A percentile compares a stretch with the other conserved stretches of the same genome.
Conservation (phyloP, 2,113 vertebrate genomes). For the Mustelus asterias region DNA sequence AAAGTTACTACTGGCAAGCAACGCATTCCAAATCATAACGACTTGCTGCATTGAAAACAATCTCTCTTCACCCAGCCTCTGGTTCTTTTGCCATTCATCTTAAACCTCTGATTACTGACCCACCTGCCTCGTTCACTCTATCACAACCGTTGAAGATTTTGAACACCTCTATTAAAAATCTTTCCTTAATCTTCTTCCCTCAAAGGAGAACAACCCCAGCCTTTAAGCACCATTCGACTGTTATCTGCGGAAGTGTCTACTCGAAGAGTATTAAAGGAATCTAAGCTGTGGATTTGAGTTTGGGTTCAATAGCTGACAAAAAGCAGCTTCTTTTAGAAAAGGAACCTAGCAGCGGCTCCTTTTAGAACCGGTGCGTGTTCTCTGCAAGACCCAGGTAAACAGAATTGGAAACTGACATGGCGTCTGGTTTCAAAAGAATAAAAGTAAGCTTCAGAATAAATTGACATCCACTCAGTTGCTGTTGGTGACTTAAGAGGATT, state of each 20-base stretch:
- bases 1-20: too few relatives aligned
- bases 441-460: neutral
- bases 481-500: neutral
- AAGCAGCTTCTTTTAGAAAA: neutral
- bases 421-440: neutral
- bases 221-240: neutral
- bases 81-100: neutral
- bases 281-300: neutral
- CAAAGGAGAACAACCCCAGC: neutral
- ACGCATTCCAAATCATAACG: neutral
- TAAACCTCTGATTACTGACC: neutral
- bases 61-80: neutral
- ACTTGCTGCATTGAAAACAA: neutral
- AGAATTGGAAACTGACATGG: neutral
- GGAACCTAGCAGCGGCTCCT: neutral
- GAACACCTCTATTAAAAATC: neutral
- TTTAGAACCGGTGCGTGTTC: neutral
- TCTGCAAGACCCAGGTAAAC: neutral
- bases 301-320: neutral
- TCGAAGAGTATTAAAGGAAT: neutral
- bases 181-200: neutral
- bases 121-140: neutral
- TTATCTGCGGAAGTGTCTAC: neutral
- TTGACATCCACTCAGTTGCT: neutral
- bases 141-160: neutral